Percentiles rank a stretch among this genome's conserved stretches.
Evolutionary conservation across 2,888 invertebrate genomes (phyloP).

Genomic region (Vanessa cardui): DNA sequence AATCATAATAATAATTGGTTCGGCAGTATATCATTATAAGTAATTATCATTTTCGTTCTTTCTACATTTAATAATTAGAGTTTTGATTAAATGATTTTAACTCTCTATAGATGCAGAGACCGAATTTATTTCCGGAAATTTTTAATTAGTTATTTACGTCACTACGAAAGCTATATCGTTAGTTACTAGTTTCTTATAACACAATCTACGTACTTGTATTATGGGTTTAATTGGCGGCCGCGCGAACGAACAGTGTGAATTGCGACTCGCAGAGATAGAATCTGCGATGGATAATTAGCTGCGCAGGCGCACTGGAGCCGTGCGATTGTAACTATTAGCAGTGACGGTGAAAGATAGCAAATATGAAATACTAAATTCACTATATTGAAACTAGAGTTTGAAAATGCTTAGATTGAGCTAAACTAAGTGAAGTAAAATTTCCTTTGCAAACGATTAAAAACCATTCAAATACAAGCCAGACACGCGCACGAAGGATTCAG

Average conservation of each 20-base stretch:
- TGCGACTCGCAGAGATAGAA: slow-evolving; percentile 31
- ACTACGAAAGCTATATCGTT: not conserved
- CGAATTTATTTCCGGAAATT: not conserved
- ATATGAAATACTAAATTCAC: slow-evolving; percentile 3
- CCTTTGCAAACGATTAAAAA: too few species aligned
- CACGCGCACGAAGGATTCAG: too few species aligned
- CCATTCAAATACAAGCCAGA: too few species aligned
- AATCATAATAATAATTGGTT: too few species aligned
- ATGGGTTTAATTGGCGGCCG: slow-evolving; percentile 18
- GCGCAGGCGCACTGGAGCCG: slow-evolving; percentile 36
- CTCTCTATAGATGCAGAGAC: too few species aligned
- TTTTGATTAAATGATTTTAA: too few species aligned
- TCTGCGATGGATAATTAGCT: slow-evolving; percentile 40
- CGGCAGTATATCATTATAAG: too few species aligned
- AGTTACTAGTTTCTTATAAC: not conserved
- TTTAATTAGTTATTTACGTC: not conserved
- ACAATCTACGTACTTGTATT: not conserved
- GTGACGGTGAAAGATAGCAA: slow-evolving; percentile 20
- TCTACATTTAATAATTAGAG: too few species aligned
- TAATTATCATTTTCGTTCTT: too few species aligned
- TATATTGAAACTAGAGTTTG: not conserved
- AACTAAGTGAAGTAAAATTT: too few species aligned
- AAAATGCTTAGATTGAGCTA: too few species aligned
- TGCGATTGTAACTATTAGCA: slow-evolving; percentile 26
- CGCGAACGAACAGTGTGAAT: slow-evolving; percentile 32